Percentiles rank a stretch among this genome's conserved stretches.
These are phyloP conservation scores for Caenorhabditis sinica DNA, from an alignment of 2,888 invertebrate genomes.

Conservation along the genomic window DNA sequence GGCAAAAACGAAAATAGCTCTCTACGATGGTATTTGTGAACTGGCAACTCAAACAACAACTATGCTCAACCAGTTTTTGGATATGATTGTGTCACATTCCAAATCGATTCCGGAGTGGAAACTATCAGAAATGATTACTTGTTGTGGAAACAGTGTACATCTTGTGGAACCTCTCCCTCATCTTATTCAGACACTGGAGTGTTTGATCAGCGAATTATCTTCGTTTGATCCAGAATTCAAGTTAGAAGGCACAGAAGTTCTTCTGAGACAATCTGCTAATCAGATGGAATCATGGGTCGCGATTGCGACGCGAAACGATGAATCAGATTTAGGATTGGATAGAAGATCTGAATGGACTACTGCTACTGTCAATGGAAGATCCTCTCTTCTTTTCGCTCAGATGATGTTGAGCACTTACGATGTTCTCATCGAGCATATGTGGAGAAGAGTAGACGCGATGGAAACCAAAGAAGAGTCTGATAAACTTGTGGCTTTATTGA, in stretches of 20 bases:
- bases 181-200: slow-evolving; percentile 69
- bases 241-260: slow-evolving; percentile 46
- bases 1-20: slow-evolving; percentile 58
- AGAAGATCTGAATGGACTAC: slow-evolving; percentile 69
- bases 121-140: slow-evolving; percentile 47
- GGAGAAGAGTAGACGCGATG: slow-evolving; percentile 67
- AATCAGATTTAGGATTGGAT: slow-evolving; percentile 69
- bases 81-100: slow-evolving; percentile 67
- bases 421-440: slow-evolving; percentile 72
- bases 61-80: slow-evolving; percentile 67
- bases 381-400: slow-evolving; percentile 62
- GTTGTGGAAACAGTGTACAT: slow-evolving; percentile 31
- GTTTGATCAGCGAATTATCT: slow-evolving; percentile 61
- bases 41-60: slow-evolving; percentile 61
- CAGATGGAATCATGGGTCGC: slow-evolving; percentile 66
- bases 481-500: slow-evolving; percentile 61
- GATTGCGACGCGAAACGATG: slow-evolving; percentile 55
- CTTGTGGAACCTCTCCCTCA: slow-evolving; percentile 69
- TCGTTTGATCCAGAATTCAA: slow-evolving; percentile 49
- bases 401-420: slow-evolving; percentile 73
- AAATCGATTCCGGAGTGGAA: slow-evolving; percentile 59
- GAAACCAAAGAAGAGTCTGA: slow-evolving; percentile 60
- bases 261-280: slow-evolving; percentile 40
- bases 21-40: slow-evolving; percentile 70
- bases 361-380: slow-evolving; percentile 50